Conservation (phyloP, 2,888 invertebrate genomes). For the Venustoraphidia nigricollis region DNA sequence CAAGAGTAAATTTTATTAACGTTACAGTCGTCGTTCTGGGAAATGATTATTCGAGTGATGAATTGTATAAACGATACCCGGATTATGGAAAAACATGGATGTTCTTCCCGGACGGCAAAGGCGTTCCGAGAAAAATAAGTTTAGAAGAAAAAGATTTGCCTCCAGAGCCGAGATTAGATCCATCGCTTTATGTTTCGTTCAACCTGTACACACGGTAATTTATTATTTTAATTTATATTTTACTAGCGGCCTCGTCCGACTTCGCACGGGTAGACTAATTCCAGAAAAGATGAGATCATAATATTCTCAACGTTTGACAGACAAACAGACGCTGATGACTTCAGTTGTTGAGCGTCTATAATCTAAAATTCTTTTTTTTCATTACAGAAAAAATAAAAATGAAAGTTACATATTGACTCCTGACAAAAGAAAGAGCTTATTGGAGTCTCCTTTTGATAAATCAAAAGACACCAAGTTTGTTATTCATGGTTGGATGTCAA, state of each 20-base stretch:
- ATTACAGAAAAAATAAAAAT: conserved; percentile 4
- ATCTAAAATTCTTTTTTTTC: too few relatives aligned
- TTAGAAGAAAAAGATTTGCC: conserved; percentile 18
- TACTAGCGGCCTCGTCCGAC: too few relatives aligned
- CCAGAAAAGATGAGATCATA: too few relatives aligned
- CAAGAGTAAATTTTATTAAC: too few relatives aligned
- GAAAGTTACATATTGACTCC: conserved; percentile 2
- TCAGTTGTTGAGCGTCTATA: too few relatives aligned
- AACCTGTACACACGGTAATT: conserved; percentile 28
- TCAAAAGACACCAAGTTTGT: conserved; percentile 31
- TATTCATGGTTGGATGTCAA: conserved; percentile 37
- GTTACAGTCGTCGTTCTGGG: too few relatives aligned
- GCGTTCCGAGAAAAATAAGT: conserved; percentile 25
- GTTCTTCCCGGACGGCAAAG: conserved; percentile 30
- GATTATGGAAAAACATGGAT: conserved; percentile 32
- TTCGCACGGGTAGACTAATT: too few relatives aligned
- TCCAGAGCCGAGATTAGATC: conserved; percentile 2
- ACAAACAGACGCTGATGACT: too few relatives aligned
- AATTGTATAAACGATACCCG: conserved; percentile 11
- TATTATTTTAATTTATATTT: not conserved
- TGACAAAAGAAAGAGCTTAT: conserved; percentile 1
- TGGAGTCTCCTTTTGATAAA: conserved; percentile 21
- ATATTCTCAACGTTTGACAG: too few relatives aligned
- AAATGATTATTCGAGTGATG: too few relatives aligned
- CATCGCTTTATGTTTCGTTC: conserved; percentile 24